Evolutionary conservation across 1,140 invertebrate genomes (phyloP).

Genomic region (Drosophila ambigua): DNA sequence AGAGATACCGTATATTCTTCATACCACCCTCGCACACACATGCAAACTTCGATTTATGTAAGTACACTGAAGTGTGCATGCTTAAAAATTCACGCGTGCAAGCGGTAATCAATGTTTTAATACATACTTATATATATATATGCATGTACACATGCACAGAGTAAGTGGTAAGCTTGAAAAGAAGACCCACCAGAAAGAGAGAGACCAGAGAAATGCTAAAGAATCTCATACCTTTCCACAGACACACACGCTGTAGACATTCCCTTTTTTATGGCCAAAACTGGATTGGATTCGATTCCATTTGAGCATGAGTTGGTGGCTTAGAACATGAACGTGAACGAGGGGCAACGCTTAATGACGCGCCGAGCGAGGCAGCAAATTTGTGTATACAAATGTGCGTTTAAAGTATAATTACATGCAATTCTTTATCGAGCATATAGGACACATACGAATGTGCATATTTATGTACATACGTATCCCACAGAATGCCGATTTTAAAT

Average conservation of each 20-base stretch:
- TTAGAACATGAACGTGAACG: constrained; percentile 69
- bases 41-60: too few relatives aligned
- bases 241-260: constrained; percentile 44
- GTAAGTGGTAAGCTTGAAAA: not conserved
- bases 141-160: constrained; percentile 8
- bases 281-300: constrained; percentile 75
- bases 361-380: constrained; percentile 10
- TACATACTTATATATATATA: constrained; percentile 43
- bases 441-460: constrained; percentile 10
- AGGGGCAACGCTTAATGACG: constrained; percentile 23
- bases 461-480: constrained; percentile 11
- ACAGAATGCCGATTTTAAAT: constrained; percentile 71
- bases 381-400: constrained; percentile 73
- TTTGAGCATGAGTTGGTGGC: constrained; percentile 49
- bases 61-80: not conserved
- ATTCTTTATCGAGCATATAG: constrained; percentile 59
- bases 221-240: too few relatives aligned
- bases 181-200: not conserved
- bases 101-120: constrained; percentile 75
- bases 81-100: constrained; percentile 58
- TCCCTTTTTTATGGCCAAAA: constrained; percentile 79
- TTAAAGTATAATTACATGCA: constrained; percentile 78
- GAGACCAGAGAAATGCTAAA: too few relatives aligned
- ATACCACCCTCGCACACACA: too few relatives aligned
- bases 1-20: too few relatives aligned